A percentile compares a stretch with the other conserved stretches of the same genome.
Conservation (phyloP, 2,797 vertebrate species). For the Protonibea diacanthus region DNA sequence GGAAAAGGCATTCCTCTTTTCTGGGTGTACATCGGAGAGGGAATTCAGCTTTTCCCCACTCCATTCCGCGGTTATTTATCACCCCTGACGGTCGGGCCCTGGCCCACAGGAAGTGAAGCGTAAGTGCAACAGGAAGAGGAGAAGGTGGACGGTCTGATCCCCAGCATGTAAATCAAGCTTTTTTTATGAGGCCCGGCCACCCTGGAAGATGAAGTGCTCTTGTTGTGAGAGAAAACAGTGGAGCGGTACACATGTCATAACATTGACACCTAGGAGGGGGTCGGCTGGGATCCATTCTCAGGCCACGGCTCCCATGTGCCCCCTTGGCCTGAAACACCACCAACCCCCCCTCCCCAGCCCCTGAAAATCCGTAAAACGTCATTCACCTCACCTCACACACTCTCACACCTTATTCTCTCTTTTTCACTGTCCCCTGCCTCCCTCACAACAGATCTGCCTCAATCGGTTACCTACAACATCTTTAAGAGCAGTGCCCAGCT, state of each 20-base stretch:
- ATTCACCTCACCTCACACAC: conserved; percentile 34
- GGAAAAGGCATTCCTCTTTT: conserved; percentile 27
- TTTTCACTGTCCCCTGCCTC: conserved; percentile 19
- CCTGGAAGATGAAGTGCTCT: conserved; percentile 89
- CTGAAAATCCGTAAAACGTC: conserved; percentile 50
- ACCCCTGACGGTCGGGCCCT: conserved; percentile 58
- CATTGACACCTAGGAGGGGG: conserved; percentile 87
- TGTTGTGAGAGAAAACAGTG: conserved; percentile 96
- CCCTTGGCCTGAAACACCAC: conserved; percentile 66
- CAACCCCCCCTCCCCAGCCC: conserved; percentile 28
- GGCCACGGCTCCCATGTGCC: conserved; percentile 78
- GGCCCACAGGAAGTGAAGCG: conserved; percentile 85
- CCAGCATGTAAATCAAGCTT: conserved; percentile 90
- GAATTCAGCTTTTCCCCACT: conserved; percentile 71
- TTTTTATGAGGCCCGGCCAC: conserved; percentile 93
- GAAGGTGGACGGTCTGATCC: conserved; percentile 86
- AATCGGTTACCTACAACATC: conserved; percentile 44
- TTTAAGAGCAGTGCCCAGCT: conserved; percentile 73
- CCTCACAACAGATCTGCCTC: conserved; percentile 43
- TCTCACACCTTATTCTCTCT: conserved; percentile 14
- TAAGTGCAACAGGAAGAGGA: conserved; percentile 89
- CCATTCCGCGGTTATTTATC: conserved; percentile 81
- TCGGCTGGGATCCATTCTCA: conserved; percentile 79
- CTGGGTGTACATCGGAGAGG: conserved; percentile 47
- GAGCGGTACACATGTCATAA: conserved; percentile 92